Percentiles rank a stretch among this genome's conserved stretches.
Evolutionary conservation across 2,888 invertebrate genomes (phyloP).

Genomic region (Geophilus truncorum): DNA sequence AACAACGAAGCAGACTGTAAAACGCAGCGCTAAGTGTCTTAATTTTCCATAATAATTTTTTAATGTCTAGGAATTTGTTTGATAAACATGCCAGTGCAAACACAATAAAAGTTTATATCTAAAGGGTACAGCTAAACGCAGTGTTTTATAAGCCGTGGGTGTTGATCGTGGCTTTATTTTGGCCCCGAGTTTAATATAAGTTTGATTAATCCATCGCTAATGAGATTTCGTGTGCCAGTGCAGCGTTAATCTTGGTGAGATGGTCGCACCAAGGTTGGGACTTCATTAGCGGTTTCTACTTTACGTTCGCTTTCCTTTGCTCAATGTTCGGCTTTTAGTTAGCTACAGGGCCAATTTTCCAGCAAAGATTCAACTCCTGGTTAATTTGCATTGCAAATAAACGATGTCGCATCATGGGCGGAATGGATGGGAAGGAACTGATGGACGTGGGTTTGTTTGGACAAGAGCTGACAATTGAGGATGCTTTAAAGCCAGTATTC

Average conservation of each 20-base stretch:
- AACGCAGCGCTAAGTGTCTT: not conserved
- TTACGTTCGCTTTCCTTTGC: not conserved
- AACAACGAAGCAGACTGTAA: not conserved
- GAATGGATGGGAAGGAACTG: not conserved
- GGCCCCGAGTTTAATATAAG: not conserved
- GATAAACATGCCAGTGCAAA: not conserved
- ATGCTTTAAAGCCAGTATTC: no score
- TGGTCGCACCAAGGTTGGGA: not conserved
- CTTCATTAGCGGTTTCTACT: conserved; percentile 8
- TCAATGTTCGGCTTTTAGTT: not conserved
- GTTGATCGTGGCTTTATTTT: not conserved
- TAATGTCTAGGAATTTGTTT: not conserved
- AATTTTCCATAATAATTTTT: not conserved
- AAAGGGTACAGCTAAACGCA: not conserved
- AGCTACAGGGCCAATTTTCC: not conserved
- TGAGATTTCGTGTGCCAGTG: not conserved
- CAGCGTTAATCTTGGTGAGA: not conserved
- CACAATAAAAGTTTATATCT: not conserved
- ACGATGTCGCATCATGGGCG: not conserved
- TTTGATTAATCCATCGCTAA: conserved; percentile 23
- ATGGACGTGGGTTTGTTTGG: no score
- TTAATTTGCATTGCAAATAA: not conserved
- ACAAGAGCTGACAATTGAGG: no score
- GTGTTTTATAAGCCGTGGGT: not conserved
- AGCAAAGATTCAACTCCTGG: not conserved